Evolutionary conservation across 2,888 invertebrate genomes (phyloP).

Genomic region (Dryomyza anilis): DNA sequence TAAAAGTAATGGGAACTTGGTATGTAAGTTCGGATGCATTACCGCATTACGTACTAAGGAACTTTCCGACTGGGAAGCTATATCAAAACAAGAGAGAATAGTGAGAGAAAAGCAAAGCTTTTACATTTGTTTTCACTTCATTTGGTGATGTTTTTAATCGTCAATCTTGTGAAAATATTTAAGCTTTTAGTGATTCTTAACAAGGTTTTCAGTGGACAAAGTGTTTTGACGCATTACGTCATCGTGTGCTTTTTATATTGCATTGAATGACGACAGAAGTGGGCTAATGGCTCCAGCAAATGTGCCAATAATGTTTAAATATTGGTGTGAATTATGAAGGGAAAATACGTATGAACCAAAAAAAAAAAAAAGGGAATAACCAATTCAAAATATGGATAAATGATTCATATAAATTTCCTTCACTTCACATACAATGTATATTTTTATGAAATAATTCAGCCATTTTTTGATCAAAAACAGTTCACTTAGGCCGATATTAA

Average conservation of each 20-base stretch:
- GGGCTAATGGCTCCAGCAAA: too few species aligned
- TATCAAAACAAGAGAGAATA: neutral
- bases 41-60: too few species aligned
- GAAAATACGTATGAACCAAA: too few species aligned
- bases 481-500: too few species aligned
- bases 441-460: too few species aligned
- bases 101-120: slow-evolving; percentile 15
- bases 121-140: slow-evolving; percentile 15
- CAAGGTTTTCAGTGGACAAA: slow-evolving; percentile 1
- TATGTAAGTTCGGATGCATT: neutral
- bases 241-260: too few species aligned
- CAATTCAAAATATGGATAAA: too few species aligned
- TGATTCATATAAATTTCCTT: too few species aligned
- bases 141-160: slow-evolving; percentile 10
- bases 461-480: too few species aligned
- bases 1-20: neutral
- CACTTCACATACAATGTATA: too few species aligned
- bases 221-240: neutral
- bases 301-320: neutral
- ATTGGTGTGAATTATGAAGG: neutral
- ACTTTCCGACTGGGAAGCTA: neutral
- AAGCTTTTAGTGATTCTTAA: slow-evolving; percentile 15
- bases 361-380: too few species aligned
- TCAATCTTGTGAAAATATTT: slow-evolving; percentile 12
- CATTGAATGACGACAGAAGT: neutral